phyloP scores from a whole-genome alignment of 2,888 invertebrate species.

The Octodonta nipae region DNA sequence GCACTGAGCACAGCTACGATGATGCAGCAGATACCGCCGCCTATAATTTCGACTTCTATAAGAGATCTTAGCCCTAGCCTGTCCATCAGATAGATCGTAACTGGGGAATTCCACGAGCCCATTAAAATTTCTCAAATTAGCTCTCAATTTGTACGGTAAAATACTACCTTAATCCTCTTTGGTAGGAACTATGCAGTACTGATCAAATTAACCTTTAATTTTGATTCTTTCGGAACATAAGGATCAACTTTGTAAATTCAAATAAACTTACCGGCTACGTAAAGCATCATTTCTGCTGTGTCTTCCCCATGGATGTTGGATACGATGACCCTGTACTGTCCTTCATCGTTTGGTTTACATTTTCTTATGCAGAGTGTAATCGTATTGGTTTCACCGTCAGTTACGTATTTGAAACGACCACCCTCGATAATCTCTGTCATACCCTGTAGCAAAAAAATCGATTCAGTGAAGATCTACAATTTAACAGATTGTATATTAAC shows the following conservation, averaged over 20 bases:
- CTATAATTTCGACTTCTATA: constrained; percentile 62
- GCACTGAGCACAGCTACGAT: constrained; percentile 53
- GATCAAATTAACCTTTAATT: neutral
- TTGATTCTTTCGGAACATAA: neutral
- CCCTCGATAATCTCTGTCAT: constrained; percentile 87
- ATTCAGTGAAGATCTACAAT: neutral
- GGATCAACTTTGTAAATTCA: neutral
- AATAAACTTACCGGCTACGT: constrained; percentile 68
- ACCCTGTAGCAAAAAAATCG: constrained; percentile 36
- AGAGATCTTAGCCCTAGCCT: constrained; percentile 55
- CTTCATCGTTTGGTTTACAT: constrained; percentile 93
- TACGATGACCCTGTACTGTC: constrained; percentile 83
- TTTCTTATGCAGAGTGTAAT: constrained; percentile 92
- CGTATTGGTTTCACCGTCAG: constrained; percentile 84
- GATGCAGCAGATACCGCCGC: constrained; percentile 66
- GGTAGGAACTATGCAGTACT: too few species aligned
- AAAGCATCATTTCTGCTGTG: constrained; percentile 87
- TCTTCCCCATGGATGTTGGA: constrained; percentile 92
- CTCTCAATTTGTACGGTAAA: too few species aligned
- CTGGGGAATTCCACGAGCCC: constrained; percentile 68
- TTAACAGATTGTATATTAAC: constrained; percentile 21
- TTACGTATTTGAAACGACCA: constrained; percentile 87
- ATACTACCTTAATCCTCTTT: too few species aligned
- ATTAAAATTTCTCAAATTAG: too few species aligned
- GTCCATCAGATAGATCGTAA: constrained; percentile 64